Percentiles rank a stretch among this genome's conserved stretches.
Evolutionary conservation across 2,888 invertebrate species (phyloP).

Genomic region (Eudemis profundana): DNA sequence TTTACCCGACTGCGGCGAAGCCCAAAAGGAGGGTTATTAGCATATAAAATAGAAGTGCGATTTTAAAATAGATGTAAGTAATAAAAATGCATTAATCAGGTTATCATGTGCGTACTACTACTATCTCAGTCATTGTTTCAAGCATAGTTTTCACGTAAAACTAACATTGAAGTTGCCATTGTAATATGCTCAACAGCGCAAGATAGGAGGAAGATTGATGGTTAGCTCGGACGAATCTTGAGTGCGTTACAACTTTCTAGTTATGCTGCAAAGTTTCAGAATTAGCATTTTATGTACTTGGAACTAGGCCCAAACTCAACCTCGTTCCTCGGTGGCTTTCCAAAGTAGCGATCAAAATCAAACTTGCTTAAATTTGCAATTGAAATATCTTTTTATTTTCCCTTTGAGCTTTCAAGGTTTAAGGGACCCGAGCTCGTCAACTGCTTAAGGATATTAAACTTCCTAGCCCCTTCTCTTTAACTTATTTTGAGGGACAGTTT

Average conservation of each 20-base stretch:
- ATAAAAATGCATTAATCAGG: too few species aligned
- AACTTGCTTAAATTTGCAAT: slow-evolving; percentile 70
- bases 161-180: slow-evolving; percentile 8
- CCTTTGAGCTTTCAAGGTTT: slow-evolving; percentile 69
- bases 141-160: slow-evolving; percentile 3
- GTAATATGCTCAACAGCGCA: slow-evolving; percentile 9
- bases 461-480: slow-evolving; percentile 54
- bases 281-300: slow-evolving; percentile 59
- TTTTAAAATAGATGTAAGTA: too few species aligned
- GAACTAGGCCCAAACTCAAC: slow-evolving; percentile 53
- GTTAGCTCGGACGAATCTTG: slow-evolving; percentile 24
- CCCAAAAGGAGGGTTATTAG: too few species aligned
- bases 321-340: slow-evolving; percentile 61
- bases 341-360: slow-evolving; percentile 70
- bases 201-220: slow-evolving; percentile 30
- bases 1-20: too few species aligned
- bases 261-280: slow-evolving; percentile 42
- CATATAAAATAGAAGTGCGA: too few species aligned
- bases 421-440: slow-evolving; percentile 62
- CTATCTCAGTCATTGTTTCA: background rate
- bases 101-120: background rate
- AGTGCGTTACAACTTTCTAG: slow-evolving; percentile 43
- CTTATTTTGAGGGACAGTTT: slow-evolving; percentile 51
- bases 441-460: slow-evolving; percentile 70
- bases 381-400: slow-evolving; percentile 76